phyloP scores from a whole-genome alignment of 1,140 invertebrate species.

The Paraescarpia echinospica region DNA sequence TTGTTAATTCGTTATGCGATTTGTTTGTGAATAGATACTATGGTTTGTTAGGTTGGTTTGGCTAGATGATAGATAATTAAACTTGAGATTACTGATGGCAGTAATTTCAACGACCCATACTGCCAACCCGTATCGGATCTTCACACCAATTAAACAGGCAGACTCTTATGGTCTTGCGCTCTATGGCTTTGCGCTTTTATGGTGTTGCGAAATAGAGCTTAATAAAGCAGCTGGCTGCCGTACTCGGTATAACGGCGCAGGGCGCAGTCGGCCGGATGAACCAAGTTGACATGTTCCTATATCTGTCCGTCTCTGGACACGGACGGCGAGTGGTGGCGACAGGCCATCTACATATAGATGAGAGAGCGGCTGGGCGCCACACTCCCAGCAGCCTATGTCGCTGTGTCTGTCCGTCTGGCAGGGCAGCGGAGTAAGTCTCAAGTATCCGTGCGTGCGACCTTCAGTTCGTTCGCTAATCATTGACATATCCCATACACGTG shows the following conservation, averaged over 20 bases:
- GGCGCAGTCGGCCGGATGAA: not conserved
- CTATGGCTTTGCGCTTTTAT: not conserved
- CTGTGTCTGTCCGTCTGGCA: not conserved
- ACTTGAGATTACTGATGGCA: not conserved
- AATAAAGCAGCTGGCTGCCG: too few relatives aligned
- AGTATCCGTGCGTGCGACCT: not conserved
- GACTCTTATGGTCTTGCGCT: too few relatives aligned
- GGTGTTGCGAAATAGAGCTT: not conserved
- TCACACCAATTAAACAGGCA: too few relatives aligned
- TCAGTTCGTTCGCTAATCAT: not conserved
- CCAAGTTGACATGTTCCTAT: not conserved
- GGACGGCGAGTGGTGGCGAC: not conserved
- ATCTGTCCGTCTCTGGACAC: not conserved
- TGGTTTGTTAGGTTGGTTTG: not conserved
- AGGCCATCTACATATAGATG: constrained; percentile 1
- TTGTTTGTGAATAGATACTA: too few relatives aligned
- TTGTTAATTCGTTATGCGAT: too few relatives aligned
- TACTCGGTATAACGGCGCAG: not conserved
- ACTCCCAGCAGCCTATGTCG: not conserved
- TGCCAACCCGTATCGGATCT: too few relatives aligned
- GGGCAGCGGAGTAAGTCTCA: not conserved
- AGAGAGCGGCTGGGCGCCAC: not conserved
- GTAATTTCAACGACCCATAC: not conserved
- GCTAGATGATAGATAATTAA: not conserved
- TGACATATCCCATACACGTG: not conserved